Percentiles rank a stretch among this genome's conserved stretches.
Conservation (phyloP, 2,113 vertebrate species). For the Scartelaos histophorus region DNA sequence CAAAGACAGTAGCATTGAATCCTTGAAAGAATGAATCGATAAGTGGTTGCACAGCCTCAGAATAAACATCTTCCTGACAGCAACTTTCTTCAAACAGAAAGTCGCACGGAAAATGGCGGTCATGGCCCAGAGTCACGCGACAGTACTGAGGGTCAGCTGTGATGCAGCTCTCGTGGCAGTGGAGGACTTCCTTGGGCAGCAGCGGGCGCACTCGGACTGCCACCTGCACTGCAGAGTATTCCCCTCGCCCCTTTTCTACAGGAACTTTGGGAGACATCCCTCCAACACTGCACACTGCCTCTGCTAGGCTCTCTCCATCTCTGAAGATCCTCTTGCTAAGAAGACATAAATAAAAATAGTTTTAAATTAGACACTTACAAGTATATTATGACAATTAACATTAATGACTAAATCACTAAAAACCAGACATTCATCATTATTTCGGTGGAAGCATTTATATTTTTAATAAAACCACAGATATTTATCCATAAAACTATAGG, state of each 20-base stretch:
- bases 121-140: conserved; percentile 83
- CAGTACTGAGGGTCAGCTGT: conserved; percentile 72
- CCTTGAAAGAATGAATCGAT: conserved; percentile 92
- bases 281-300: conserved; percentile 17
- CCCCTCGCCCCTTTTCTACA: conserved; percentile 67
- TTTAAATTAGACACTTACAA: background rate
- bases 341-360: background rate
- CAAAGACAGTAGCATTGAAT: conserved; percentile 93
- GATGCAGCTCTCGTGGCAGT: conserved; percentile 87
- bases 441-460: background rate
- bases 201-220: conserved; percentile 88
- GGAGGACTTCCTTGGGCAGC: conserved; percentile 88
- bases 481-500: too few species aligned
- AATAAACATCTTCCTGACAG: conserved; percentile 87
- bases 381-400: background rate
- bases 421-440: background rate
- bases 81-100: conserved; percentile 83
- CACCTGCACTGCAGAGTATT: conserved; percentile 85
- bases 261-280: conserved; percentile 86
- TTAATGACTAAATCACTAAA: background rate
- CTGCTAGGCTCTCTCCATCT: conserved; percentile 57
- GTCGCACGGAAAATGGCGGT: conserved; percentile 85
- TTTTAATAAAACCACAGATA: background rate
- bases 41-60: conserved; percentile 86
- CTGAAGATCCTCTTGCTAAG: conserved; percentile 13